phyloP scores from a whole-genome alignment of 2,888 invertebrate species.

The Microctonus aethiopoides region DNA sequence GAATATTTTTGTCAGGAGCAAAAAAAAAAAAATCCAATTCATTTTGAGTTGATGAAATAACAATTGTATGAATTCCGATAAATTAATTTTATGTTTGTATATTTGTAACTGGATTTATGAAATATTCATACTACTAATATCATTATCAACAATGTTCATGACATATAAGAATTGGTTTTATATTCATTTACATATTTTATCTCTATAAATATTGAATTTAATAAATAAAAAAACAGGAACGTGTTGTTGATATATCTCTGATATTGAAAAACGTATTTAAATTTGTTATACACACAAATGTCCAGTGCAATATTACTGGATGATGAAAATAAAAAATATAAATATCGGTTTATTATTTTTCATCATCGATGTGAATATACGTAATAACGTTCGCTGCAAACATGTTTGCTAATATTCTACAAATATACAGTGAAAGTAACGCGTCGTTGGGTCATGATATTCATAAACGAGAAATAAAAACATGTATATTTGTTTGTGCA shows the following conservation, averaged over 20 bases:
- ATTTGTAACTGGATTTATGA: too few relatives aligned
- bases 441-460: background rate
- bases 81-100: too few relatives aligned
- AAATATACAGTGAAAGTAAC: background rate
- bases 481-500: background rate
- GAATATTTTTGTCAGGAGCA: too few relatives aligned
- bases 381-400: conserved; percentile 18
- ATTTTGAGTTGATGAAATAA: too few relatives aligned
- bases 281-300: background rate
- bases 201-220: too few relatives aligned
- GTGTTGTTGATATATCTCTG: too few relatives aligned
- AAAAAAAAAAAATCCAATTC: too few relatives aligned
- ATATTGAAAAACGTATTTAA: background rate
- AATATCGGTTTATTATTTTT: conserved; percentile 21
- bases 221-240: background rate
- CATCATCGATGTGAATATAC: background rate
- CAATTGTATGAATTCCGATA: too few relatives aligned
- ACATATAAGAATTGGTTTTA: too few relatives aligned
- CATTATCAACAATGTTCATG: too few relatives aligned
- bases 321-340: background rate
- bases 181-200: background rate
- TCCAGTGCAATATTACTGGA: background rate
- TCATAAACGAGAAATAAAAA: conserved; percentile 18
- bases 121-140: too few relatives aligned
- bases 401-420: conserved; percentile 9